Base-by-base conservation (phyloP, 23 tunicate genomes). In the Halocynthia roretzi region DNA sequence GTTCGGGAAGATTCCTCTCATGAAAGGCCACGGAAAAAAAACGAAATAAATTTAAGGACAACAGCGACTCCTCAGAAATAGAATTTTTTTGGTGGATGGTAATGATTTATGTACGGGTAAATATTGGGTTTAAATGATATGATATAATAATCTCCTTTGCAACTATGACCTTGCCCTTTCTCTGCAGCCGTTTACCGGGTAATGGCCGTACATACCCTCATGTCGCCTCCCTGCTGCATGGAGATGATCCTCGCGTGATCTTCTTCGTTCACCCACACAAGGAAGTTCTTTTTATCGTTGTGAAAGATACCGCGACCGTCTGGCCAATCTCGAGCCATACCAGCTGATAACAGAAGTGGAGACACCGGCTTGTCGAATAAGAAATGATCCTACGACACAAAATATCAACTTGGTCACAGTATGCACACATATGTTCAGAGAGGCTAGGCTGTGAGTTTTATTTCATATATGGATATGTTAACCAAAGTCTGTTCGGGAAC, bases 281-380 rank as follows among this genome's bases (percentile, higher is more conserved):
- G 52, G 87, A 91, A 86, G 91, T 91, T 91, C 83, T 91, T 86
- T 50, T 68, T 77, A 80, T 62, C 84, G 84, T 91, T 91, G 87
- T 85, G 97, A 81, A 91, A 93, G 75, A 93, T 93, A 0, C 98
- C 98, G 6, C 98, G 83, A 17, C 93, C 98, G 65, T 93, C 98
- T 31, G 98, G 98, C 98, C 98, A 93, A 75, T 93, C 93, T 52
- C 98, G 84, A 19, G 93, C 98, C 93, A 86, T 86, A 8, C 93
- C 93, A 2, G 98, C 82, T 49, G 94, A 78, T 52, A 85, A 73
- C 53, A 93, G 93, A 14, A 93, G 85, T 12, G 98, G 93, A 21
- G 98, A 93, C 22, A 86, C 98, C 51, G 98, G 98, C 61, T 93
- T 87, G 74, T 93, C 93, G 61, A 93, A 93, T 6, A 93, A 83